phyloP scores from a whole-genome alignment of 2,888 invertebrate genomes.

The Ischnura elegans region DNA sequence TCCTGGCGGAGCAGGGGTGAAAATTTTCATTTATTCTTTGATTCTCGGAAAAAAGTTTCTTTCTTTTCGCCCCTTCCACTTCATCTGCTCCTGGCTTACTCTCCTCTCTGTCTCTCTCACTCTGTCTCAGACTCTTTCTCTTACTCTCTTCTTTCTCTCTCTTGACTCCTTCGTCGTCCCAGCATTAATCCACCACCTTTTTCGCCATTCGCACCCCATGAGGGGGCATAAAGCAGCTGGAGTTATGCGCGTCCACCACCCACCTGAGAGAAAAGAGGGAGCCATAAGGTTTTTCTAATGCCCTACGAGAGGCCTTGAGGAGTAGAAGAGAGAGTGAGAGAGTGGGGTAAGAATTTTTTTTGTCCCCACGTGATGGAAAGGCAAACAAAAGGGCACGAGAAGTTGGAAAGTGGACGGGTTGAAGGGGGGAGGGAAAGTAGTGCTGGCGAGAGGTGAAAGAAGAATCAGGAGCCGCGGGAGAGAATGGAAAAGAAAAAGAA shows the following conservation, averaged over 20 bases:
- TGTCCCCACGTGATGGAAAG: not conserved
- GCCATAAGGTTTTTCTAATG: conserved; percentile 14
- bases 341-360: not conserved
- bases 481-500: not conserved
- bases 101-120: not conserved
- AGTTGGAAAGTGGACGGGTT: not conserved
- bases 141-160: not conserved
- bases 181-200: not conserved
- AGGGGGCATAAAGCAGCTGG: not conserved
- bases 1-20: not conserved
- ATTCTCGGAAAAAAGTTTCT: not conserved
- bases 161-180: not conserved
- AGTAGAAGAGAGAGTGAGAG: not conserved
- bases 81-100: not conserved
- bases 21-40: not conserved
- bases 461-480: not conserved
- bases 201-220: not conserved
- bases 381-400: conserved; percentile 4
- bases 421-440: not conserved
- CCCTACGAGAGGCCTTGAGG: not conserved
- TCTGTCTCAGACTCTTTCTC: not conserved
- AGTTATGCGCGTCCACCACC: not conserved
- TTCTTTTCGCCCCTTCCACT: not conserved
- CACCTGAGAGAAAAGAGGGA: not conserved
- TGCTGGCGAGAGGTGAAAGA: not conserved